Evolutionary conservation across 37 sponge, comb jelly and placozoan genomes (phyloP).

Genomic region (Diacarnus erythraeanus): DNA sequence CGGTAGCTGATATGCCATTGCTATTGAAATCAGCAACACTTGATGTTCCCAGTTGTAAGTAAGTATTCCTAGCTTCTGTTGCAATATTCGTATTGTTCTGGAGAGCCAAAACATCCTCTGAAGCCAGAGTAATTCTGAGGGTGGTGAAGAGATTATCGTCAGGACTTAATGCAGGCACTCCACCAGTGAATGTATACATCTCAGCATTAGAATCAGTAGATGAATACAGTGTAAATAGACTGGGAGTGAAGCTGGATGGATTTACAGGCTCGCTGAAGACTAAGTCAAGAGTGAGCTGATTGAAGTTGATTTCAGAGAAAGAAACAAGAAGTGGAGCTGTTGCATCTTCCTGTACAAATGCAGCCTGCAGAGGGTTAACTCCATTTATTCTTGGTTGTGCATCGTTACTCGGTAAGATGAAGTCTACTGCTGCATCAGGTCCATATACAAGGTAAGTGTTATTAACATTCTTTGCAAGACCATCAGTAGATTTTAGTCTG

Average conservation of each 20-base stretch:
- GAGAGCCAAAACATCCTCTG: slow-evolving; percentile 70
- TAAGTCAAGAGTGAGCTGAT: slow-evolving; percentile 56
- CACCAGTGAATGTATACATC: slow-evolving; percentile 70
- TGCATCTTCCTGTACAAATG: slow-evolving; percentile 57
- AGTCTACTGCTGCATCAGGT: slow-evolving; percentile 33
- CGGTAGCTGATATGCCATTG: slow-evolving; percentile 41
- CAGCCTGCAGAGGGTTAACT: slow-evolving; percentile 77
- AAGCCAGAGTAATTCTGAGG: slow-evolving; percentile 54
- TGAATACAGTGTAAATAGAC: slow-evolving; percentile 57
- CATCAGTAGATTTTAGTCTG: slow-evolving; percentile 61
- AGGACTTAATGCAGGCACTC: slow-evolving; percentile 53
- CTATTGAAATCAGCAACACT: slow-evolving; percentile 70
- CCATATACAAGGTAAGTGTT: slow-evolving; percentile 74
- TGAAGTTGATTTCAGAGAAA: slow-evolving; percentile 73
- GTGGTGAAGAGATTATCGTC: slow-evolving; percentile 45
- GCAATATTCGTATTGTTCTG: slow-evolving; percentile 67
- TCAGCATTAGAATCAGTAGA: slow-evolving; percentile 11
- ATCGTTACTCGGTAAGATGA: slow-evolving; percentile 20
- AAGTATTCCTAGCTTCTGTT: slow-evolving; percentile 48
- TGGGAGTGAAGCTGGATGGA: slow-evolving; percentile 52
- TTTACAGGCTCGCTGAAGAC: slow-evolving; percentile 84
- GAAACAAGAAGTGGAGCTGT: slow-evolving; percentile 43
- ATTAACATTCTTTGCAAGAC: slow-evolving; percentile 62
- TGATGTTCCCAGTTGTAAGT: slow-evolving; percentile 30
- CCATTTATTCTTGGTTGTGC: slow-evolving; percentile 58